These are phyloP conservation scores for Hydrozoanthus gracilis DNA, from an alignment of 92 coral and sea anemone genomes.

Conservation along the genomic window DNA sequence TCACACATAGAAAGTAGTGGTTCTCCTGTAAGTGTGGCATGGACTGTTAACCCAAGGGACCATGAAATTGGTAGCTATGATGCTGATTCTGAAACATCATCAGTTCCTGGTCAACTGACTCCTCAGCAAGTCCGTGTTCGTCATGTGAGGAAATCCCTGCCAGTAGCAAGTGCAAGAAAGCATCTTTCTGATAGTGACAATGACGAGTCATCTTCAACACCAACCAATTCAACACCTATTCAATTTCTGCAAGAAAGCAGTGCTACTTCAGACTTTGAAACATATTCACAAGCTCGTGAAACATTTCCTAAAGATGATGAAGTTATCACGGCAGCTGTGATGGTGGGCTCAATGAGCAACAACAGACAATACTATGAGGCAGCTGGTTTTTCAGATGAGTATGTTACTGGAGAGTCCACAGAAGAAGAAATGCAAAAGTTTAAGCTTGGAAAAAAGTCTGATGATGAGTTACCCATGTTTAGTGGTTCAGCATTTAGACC, in stretches of 20 bases:
- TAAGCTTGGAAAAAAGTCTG: background rate
- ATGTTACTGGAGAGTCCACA: slow-evolving; percentile 15
- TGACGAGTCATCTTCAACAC: slow-evolving; percentile 78
- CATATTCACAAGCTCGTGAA: background rate
- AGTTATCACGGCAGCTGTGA: slow-evolving; percentile 25
- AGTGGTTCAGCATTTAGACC: slow-evolving; percentile 26
- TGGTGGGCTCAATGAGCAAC: slow-evolving; percentile 15
- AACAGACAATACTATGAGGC: slow-evolving; percentile 37
- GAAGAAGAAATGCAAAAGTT: slow-evolving; percentile 28
- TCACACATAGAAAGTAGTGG: background rate
- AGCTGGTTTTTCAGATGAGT: background rate
- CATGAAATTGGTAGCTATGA: slow-evolving; percentile 74
- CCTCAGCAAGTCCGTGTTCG: slow-evolving; percentile 68
- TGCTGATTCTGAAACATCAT: slow-evolving; percentile 98
- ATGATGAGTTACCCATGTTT: slow-evolving; percentile 16
- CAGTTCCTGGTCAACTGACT: slow-evolving; percentile 64
- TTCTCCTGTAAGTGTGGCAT: background rate
- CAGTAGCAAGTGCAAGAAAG: slow-evolving; percentile 47
- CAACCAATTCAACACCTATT: slow-evolving; percentile 73
- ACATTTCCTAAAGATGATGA: slow-evolving; percentile 12
- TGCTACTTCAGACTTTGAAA: slow-evolving; percentile 26
- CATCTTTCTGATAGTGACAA: slow-evolving; percentile 60
- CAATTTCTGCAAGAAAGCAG: slow-evolving; percentile 47
- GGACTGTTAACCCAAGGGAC: slow-evolving; percentile 23
- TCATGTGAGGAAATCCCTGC: slow-evolving; percentile 72